phyloP scores from a whole-genome alignment of 2,113 vertebrate species.

The Ornithorhynchus anatinus region DNA sequence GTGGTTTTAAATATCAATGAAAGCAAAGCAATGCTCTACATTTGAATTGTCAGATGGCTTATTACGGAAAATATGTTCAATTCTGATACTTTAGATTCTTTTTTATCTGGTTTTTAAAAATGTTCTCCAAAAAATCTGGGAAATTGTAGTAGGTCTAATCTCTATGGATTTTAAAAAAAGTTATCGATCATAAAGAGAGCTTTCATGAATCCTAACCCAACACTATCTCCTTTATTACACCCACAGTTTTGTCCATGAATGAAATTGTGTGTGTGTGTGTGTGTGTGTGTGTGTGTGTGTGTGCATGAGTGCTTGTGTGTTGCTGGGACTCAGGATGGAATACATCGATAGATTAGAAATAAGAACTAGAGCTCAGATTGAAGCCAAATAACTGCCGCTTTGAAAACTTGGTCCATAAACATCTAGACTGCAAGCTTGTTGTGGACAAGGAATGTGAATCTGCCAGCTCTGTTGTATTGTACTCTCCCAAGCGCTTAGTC shows the following conservation, averaged over 20 bases:
- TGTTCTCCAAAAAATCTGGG: not conserved
- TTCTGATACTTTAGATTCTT: slow-evolving; percentile 11
- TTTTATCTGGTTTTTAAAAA: slow-evolving; percentile 35
- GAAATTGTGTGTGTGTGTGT: not conserved
- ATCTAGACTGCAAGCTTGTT: no score
- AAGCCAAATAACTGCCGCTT: no score
- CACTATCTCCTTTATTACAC: slow-evolving; percentile 36
- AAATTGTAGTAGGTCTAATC: slow-evolving; percentile 23
- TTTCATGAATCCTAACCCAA: slow-evolving; percentile 47
- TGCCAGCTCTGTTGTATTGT: no score
- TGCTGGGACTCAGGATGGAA: no score
- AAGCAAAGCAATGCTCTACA: slow-evolving; percentile 21
- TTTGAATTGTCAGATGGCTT: slow-evolving; percentile 35
- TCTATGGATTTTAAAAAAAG: slow-evolving; percentile 30
- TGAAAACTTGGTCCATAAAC: no score
- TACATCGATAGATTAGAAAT: no score
- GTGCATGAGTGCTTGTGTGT: slow-evolving; percentile 14
- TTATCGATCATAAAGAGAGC: slow-evolving; percentile 28
- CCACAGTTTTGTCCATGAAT: not conserved
- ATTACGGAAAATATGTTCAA: slow-evolving; percentile 4
- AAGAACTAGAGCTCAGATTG: no score
- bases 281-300: not conserved
- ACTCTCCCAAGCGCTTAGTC: no score
- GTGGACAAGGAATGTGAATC: no score
- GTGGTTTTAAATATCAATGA: slow-evolving; percentile 23